Conservation (phyloP, 1,140 invertebrate species). For the Pseudoatta argentina region DNA sequence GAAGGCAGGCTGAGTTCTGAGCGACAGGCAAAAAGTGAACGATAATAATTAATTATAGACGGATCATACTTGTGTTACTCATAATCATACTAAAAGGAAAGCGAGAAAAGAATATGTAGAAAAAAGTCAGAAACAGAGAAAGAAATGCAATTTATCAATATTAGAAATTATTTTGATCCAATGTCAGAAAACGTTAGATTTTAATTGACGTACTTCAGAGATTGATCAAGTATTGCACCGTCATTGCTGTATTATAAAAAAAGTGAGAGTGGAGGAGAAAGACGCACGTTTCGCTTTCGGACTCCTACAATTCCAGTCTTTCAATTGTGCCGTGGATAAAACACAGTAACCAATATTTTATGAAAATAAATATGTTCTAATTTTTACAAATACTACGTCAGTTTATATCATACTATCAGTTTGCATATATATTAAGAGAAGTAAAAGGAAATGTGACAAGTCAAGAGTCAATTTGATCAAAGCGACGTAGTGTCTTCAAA, state of each 20-base stretch:
- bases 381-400: constrained; percentile 32
- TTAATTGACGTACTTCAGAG: background rate
- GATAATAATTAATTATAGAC: constrained; percentile 61
- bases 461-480: background rate
- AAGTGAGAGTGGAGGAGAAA: constrained; percentile 48
- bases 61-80: constrained; percentile 56
- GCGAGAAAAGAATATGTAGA: constrained; percentile 38
- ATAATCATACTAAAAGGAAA: constrained; percentile 39
- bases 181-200: background rate
- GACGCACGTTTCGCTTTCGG: constrained; percentile 48
- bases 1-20: constrained; percentile 58
- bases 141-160: constrained; percentile 39
- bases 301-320: constrained; percentile 46
- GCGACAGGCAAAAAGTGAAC: constrained; percentile 56
- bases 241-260: constrained; percentile 37
- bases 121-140: background rate
- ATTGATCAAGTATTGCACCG: constrained; percentile 55
- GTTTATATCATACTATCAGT: background rate
- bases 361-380: constrained; percentile 4
- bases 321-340: background rate
- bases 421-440: background rate
- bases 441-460: background rate
- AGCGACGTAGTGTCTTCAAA: background rate
- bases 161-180: constrained; percentile 17
- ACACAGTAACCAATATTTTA: constrained; percentile 28